Conservation (phyloP, 2,888 invertebrate species). For the Chalcis sispes region DNA sequence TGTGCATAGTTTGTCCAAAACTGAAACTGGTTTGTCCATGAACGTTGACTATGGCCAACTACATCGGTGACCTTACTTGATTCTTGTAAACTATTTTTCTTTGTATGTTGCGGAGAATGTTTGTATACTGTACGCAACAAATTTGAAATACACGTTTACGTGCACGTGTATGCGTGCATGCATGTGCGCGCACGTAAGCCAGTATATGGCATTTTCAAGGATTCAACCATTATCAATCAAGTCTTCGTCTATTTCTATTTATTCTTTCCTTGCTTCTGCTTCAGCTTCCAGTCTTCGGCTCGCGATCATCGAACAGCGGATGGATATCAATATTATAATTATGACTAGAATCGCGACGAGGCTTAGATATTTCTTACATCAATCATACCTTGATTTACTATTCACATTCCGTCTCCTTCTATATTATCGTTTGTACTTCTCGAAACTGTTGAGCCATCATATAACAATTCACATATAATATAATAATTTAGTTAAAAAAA, state of each 20-base stretch:
- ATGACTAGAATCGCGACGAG: no score
- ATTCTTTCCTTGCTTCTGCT: background rate
- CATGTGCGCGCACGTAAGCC: background rate
- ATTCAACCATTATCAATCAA: conserved; percentile 30
- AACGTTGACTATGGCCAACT: conserved; percentile 7
- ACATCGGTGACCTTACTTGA: conserved; percentile 4
- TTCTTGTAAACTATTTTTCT: background rate
- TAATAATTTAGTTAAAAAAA: no score
- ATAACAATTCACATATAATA: no score
- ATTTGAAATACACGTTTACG: background rate
- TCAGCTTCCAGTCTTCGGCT: background rate
- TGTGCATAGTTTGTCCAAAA: conserved; percentile 34
- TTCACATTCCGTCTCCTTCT: conserved; percentile 8
- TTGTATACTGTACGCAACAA: background rate
- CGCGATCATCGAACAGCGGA: conserved; percentile 10
- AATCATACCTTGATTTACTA: conserved; percentile 23
- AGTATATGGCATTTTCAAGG: no score
- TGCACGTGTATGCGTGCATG: background rate
- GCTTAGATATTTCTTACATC: conserved; percentile 29
- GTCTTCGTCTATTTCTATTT: background rate
- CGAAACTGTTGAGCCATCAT: conserved; percentile 13
- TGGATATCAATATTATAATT: conserved; percentile 32
- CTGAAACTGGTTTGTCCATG: conserved; percentile 34
- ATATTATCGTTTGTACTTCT: background rate
- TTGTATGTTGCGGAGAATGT: conserved; percentile 10